Evolutionary conservation across 2,113 vertebrate species (phyloP), one percentile per base, ranked within the genome.

Genomic region (Myiopsitta monachus): DNA sequence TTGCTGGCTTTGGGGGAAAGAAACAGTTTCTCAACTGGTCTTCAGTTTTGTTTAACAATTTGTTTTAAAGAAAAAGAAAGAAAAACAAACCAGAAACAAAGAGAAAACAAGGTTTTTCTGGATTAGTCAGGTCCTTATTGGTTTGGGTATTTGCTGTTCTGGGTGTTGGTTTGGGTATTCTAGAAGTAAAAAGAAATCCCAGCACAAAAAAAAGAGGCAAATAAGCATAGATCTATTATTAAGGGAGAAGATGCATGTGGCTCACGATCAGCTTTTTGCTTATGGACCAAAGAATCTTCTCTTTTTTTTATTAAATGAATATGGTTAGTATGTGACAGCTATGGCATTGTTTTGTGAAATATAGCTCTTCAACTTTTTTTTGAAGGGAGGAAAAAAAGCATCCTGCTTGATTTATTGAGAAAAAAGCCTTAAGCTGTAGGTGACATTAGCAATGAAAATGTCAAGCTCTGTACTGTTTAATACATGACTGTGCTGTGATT

Each of bases 391-490:
- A 51, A 83, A 92, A 90, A 87, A 69, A 46, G 22, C 62, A 33
- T 38, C 47, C 17, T 61, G 30, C 44, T 69, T 95, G 92, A 95
- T 97, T 96, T 96, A 92, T 80, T 38, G 36, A 67, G 52, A 26
- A 87, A 59, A 94, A 79, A 61, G 57, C 94, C 64, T 96, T 70
- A 93, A 80, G 91, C 91, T 94, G 52, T 96, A 90, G 94, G 76
- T 96, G 84, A 96, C 93, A 94, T 94, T 94, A 95, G 91, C 92
- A 95, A 93, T 95, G 95, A 96, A 96, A 95, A 96, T 96, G 88
- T 96, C 96, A 96, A 51, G 33, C 57, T 94, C 76, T 88, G 82
- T 67, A 47, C 90, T 84, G 52, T 92, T 77, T 92, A 87, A 94
- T 94, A 88, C 93, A 80, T 82, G 94, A 61, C 81, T 68, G 31